Evolutionary conservation across 2,888 invertebrate species (phyloP), one percentile per base, ranked within the genome.

Genomic region (Dryobota labecula): DNA sequence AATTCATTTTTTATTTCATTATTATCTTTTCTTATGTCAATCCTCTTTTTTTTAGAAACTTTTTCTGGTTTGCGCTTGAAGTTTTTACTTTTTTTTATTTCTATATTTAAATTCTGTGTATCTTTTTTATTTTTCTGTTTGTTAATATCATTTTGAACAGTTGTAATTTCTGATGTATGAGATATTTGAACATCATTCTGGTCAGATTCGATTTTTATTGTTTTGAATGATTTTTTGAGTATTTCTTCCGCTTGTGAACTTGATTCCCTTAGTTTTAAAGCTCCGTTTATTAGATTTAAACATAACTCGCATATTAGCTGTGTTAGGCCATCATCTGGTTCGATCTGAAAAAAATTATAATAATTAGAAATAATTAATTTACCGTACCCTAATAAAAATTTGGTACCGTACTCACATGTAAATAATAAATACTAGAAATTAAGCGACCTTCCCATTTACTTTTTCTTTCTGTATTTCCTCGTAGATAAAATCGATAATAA

Each of bases 221-320:
- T 38, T 41, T 9, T 45, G 0, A 38, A 38, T 61, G 41, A 7
- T 0, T 69, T 74, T 49, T 73, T 78, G 0, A 84, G 74, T 56
- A 73, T 80, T 43, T 76, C 51, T 30, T 88, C 78, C 6, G 86
- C 53, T 63, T 82, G 76, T 45, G 36, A 45, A 60, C 84, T 78
- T 27, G 74, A 53, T 66, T 81, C 63, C 76, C 80, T 77, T 15
- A 87, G 62, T 51, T 84, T 69, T 64, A 86, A 54, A 8, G 84
- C 65, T 53, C 65, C 70, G 2, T 70, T 69, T 51, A 85, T 64
- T 38, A 71, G 54, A 45, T 74, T 72, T 7, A 61, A 58, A 57
- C 88, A 88, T 0, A 62, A 8, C 0, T 30, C 58, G 51, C 88
- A 88, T 38, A 84, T 82, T 5, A 73, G 27, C 30, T 88, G 88